Evolutionary conservation across 2,797 vertebrate species (phyloP).

Genomic region (Helarctos malayanus): DNA sequence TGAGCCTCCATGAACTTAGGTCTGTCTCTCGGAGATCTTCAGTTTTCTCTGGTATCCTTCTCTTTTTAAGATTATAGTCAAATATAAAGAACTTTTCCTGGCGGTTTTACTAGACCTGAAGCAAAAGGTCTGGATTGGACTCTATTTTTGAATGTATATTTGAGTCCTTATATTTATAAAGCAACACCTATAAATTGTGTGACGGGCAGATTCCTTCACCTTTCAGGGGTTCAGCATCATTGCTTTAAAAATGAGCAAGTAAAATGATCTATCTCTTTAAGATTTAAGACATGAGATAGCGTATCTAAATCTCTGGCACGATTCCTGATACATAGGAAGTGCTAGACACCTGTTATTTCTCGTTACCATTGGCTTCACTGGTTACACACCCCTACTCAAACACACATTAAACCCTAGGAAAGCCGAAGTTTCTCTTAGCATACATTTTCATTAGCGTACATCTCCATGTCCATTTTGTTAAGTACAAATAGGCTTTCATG

Average conservation of each 20-base stretch:
- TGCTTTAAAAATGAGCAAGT: constrained; percentile 34
- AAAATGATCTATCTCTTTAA: constrained; percentile 27
- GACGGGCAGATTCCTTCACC: background rate
- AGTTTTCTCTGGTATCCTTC: background rate
- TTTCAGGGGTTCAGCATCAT: constrained; percentile 35
- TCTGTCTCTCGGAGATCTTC: constrained; percentile 35
- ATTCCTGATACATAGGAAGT: background rate
- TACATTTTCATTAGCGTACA: background rate
- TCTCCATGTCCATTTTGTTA: background rate
- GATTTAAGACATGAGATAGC: constrained; percentile 6
- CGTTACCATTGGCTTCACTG: background rate
- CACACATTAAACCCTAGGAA: background rate
- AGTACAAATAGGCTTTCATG: background rate
- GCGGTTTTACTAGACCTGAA: constrained; percentile 22
- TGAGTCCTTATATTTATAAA: constrained; percentile 12
- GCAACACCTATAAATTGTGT: background rate
- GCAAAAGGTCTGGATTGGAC: constrained; percentile 39
- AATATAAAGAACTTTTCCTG: constrained; percentile 36
- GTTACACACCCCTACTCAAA: background rate
- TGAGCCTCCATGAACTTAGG: background rate
- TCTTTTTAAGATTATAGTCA: constrained; percentile 21
- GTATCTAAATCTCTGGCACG: background rate
- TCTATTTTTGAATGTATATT: background rate
- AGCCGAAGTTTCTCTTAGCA: background rate
- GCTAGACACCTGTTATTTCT: background rate